Evolutionary conservation across 2,888 invertebrate species (phyloP).

Genomic region (Ectemnius cavifrons): DNA sequence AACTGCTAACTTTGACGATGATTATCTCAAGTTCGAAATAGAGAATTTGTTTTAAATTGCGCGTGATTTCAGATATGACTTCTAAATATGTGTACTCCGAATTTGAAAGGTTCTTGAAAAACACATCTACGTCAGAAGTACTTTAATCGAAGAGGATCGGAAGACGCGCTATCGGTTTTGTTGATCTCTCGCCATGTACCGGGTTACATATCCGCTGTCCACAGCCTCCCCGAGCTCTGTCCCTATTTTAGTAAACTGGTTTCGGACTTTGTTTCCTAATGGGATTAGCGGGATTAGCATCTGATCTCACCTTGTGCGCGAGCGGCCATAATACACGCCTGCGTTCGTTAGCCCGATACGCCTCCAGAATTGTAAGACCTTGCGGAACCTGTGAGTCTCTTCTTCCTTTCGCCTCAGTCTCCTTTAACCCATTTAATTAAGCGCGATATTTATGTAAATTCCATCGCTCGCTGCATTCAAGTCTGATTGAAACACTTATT

Average conservation of each 20-base stretch:
- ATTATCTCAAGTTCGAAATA: neutral
- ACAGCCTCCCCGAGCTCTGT: constrained; percentile 55
- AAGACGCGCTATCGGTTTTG: constrained; percentile 27
- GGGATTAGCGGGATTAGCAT: constrained; percentile 68
- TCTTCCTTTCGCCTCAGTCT: neutral
- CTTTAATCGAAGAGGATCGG: constrained; percentile 10
- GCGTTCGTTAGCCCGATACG: constrained; percentile 46
- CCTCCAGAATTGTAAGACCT: no score
- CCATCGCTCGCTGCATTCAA: no score
- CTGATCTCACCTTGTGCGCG: constrained; percentile 44
- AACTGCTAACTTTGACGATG: no score
- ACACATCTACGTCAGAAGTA: neutral
- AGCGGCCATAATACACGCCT: constrained; percentile 25
- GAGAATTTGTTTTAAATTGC: neutral
- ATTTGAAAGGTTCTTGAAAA: neutral
- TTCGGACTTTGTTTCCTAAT: constrained; percentile 65
- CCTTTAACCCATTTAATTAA: neutral
- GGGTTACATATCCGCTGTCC: constrained; percentile 47
- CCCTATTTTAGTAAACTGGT: constrained; percentile 62
- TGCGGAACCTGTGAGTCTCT: no score
- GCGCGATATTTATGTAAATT: no score
- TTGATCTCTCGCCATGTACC: constrained; percentile 30
- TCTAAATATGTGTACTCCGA: neutral
- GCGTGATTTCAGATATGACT: neutral
- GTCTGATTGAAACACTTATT: no score